Percentiles rank a stretch among this genome's conserved stretches.
phyloP scores from a whole-genome alignment of 2,888 invertebrate genomes.

The Theodoxus fluviatilis region DNA sequence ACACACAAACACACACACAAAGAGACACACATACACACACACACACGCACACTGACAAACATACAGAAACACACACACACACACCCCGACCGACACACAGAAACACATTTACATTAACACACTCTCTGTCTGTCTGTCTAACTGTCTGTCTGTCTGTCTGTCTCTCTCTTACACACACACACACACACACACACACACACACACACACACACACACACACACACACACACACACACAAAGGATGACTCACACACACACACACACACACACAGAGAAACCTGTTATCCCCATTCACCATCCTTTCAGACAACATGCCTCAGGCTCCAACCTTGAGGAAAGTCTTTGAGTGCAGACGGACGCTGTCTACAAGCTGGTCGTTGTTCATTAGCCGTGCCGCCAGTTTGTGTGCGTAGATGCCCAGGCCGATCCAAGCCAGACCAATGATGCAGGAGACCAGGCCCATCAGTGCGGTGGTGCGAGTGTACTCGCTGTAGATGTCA shows the following conservation, averaged over 20 bases:
- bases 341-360: slow-evolving; percentile 65
- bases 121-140: too few species aligned
- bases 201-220: neutral
- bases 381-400: slow-evolving; percentile 64
- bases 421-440: slow-evolving; percentile 61
- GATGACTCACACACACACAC: neutral
- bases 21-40: too few species aligned
- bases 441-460: slow-evolving; percentile 61
- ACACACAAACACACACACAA: too few species aligned
- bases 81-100: too few species aligned
- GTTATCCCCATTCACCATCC: too few species aligned
- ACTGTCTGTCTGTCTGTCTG: too few species aligned
- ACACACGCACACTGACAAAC: too few species aligned
- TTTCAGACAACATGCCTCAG: slow-evolving; percentile 56
- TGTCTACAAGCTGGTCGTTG: slow-evolving; percentile 62
- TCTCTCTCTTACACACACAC: neutral
- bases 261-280: neutral
- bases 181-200: neutral
- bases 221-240: too few species aligned
- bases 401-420: slow-evolving; percentile 65
- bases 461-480: slow-evolving; percentile 59
- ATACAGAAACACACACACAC: too few species aligned
- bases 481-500: slow-evolving; percentile 58
- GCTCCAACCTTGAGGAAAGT: slow-evolving; percentile 65
- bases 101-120: too few species aligned